These are phyloP conservation scores for Junonia oenone DNA, from an alignment of 2,888 invertebrate species.

Conservation along the genomic window DNA sequence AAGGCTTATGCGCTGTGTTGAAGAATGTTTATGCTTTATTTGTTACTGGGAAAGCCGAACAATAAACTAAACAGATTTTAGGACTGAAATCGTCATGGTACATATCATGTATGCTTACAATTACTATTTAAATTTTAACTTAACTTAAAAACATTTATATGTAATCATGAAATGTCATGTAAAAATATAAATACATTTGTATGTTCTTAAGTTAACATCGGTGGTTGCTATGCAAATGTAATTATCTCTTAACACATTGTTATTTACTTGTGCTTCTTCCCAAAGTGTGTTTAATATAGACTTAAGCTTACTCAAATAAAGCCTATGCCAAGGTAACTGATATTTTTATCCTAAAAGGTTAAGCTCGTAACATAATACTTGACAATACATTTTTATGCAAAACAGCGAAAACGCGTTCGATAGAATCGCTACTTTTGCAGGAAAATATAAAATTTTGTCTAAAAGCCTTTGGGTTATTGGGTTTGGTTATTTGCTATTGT, in stretches of 20 bases:
- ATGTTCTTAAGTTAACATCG: conserved; percentile 4
- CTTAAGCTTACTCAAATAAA: background rate
- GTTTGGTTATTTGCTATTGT: background rate
- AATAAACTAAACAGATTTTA: no score
- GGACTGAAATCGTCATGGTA: no score
- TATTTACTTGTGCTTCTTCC: conserved; percentile 5
- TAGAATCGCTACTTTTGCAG: background rate
- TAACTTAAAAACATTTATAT: no score
- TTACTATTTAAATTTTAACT: no score
- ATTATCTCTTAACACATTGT: conserved; percentile 19
- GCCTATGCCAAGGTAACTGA: background rate
- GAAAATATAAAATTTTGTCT: background rate
- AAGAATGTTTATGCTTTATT: conserved; percentile 5
- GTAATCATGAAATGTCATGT: no score
- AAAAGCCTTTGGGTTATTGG: background rate
- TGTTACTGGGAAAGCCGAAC: conserved; percentile 7
- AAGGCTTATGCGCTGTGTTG: background rate
- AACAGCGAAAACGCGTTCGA: background rate
- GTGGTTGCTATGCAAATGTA: conserved; percentile 23
- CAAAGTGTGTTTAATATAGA: conserved; percentile 9
- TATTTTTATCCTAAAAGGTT: conserved; percentile 1
- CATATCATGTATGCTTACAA: no score
- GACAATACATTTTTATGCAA: background rate
- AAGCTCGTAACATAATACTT: background rate
- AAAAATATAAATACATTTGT: no score